Base-by-base conservation (phyloP, 2,797 vertebrate species). In the Brachymystax lenok region DNA sequence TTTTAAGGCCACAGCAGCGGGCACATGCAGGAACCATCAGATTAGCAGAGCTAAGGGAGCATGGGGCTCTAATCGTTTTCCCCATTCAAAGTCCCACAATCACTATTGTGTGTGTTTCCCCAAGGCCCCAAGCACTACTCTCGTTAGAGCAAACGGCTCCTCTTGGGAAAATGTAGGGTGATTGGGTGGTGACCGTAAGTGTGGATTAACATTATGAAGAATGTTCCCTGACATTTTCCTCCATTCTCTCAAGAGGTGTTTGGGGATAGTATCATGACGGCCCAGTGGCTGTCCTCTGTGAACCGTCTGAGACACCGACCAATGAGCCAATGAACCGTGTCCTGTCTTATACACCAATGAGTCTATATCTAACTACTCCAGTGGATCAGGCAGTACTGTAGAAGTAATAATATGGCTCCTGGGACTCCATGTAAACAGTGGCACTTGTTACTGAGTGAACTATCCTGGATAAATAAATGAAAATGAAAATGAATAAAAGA, bases 1-100 rank as follows among this genome's bases (percentile, higher is more conserved):
- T 64, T 68, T 64, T 59, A 12, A 73, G 71, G 71, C 71, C 71
- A 61, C 71, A 35, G 28, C 17, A 13, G 8, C 33, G 1, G 67
- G 59, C 21, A 63, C 59, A 63, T 17, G 59, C 59, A 24, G 59
- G 59, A 63, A 63, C 59, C 59, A 63, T 63, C n/a, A 27, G 21
- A 61, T 61, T 61, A 61, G n/a, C 59, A 61, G 59, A 61, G 59
- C 59, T 46, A 30, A 69, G 66, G 28, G 33, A 40, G 16, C 30
- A 19, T 30, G 59, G n/a, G 21, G 59, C 4, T 63, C 8, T 24
- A 24, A 24, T 8, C n/a, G 24, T 21, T 63, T 63, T 13, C 59
- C 59, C 59, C 7, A 63, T 27, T 63, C n/a, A 63, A 63, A 24
- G 24, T 24, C 24, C n/a, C n/a, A 46, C 59, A 24, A 24, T 2